Evolutionary conservation across 2,888 invertebrate species (phyloP).

Genomic region (Sycophila texana): DNA sequence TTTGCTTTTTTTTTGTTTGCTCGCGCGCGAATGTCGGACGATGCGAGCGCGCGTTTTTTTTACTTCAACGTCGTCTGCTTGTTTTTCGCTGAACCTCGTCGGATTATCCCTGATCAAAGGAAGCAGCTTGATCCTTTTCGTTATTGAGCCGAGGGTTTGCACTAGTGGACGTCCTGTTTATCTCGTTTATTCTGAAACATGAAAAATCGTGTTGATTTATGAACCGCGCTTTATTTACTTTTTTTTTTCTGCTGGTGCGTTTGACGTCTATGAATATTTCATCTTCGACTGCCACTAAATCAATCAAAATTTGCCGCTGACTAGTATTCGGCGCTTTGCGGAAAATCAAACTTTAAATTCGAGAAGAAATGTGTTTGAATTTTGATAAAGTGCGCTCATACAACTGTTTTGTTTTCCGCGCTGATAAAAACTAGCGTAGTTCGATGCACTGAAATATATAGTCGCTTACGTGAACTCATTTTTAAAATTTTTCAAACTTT

Average conservation of each 20-base stretch:
- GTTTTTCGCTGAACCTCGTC: not conserved
- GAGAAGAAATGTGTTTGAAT: not conserved
- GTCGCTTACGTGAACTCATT: too few species aligned
- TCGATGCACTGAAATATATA: too few species aligned
- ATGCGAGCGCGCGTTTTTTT: slow-evolving; percentile 8
- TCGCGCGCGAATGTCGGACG: not conserved
- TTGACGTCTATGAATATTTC: slow-evolving; percentile 20
- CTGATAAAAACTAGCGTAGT: not conserved
- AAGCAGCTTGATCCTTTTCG: not conserved
- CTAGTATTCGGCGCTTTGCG: slow-evolving; percentile 4
- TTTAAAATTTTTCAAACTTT: too few species aligned
- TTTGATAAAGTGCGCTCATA: not conserved
- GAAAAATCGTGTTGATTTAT: slow-evolving; percentile 37
- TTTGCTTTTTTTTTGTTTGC: not conserved
- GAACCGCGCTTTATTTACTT: not conserved
- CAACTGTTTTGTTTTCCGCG: not conserved
- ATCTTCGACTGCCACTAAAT: not conserved
- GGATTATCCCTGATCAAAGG: not conserved
- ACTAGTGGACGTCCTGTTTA: not conserved
- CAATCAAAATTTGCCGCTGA: slow-evolving; percentile 10
- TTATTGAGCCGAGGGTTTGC: not conserved
- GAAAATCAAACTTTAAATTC: not conserved
- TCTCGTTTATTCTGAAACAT: not conserved
- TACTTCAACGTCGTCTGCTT: not conserved
- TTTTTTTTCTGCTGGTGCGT: not conserved